Evolutionary conservation across 1,140 invertebrate species (phyloP), one percentile per base, ranked within the genome.

Genomic region (Idris sp.): DNA sequence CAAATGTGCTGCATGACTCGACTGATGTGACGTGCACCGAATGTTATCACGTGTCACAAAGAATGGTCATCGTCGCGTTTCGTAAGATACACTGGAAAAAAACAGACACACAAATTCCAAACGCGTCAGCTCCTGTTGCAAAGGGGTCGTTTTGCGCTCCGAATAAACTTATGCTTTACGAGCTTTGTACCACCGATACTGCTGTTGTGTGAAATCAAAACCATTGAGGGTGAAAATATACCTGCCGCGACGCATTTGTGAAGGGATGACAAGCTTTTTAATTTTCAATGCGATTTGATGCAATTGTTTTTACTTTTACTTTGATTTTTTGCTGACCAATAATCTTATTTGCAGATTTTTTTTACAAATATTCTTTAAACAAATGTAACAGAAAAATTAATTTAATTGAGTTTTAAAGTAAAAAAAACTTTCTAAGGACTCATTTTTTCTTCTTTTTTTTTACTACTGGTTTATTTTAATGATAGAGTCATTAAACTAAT

Each of bases 1-100:
- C 19, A n/a, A n/a, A n/a, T 51, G 46, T 51, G 4, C 2, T 31
- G 26, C 15, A 5, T 13, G 58, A 62, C 61, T 38, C 15, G 10
- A 58, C 51, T 13, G 54, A 44, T 35, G 43, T 19, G 62, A 54
- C 22, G 28, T 16, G 28, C 46, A n/a, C n/a, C 30, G 26, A 69
- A 65, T 75, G 73, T 75, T 75, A 75, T 69, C 73, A 48, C 46
- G 44, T 69, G 38, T 75, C 73, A 74, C 62, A 69, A 62, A 68
- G 58, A 56, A 53, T 75, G 59, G 73, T 65, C 73, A 69, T 51
- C 44, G 30, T 62, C 49, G 48, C 51, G 53, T 46, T 44, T 31
- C 35, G 48, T 64, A 51, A 68, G 58, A 48, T 26, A 48, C 28
- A 8, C n/a, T n/a, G n/a, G 40, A 68, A 75, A 75, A n/a, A n/a